Conservation (phyloP, 2,113 vertebrate species). For the Atractosteus spatula region DNA sequence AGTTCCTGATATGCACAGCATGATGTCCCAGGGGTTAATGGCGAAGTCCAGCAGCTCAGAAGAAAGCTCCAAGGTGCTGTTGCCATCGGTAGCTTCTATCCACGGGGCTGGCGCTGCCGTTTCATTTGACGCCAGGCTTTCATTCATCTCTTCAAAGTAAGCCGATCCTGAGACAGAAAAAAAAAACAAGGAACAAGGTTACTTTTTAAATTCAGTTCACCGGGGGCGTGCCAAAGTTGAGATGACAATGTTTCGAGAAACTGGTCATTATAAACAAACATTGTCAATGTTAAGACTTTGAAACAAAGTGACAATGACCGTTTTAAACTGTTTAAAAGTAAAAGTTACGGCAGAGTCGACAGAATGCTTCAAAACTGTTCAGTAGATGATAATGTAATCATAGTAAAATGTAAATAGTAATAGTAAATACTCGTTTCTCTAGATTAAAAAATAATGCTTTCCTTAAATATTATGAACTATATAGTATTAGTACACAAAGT, state of each 20-base stretch:
- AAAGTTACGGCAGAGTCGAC: too few relatives aligned
- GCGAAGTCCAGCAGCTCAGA: conserved; percentile 60
- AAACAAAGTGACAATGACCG: too few relatives aligned
- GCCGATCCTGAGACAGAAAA: conserved; percentile 34
- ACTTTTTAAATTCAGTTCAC: too few relatives aligned
- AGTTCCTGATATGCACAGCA: conserved; percentile 92
- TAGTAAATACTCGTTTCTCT: not conserved
- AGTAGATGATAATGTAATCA: not conserved
- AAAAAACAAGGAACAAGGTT: not conserved
- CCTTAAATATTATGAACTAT: too few relatives aligned
- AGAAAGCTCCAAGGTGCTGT: conserved; percentile 71
- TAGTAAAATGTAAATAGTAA: not conserved
- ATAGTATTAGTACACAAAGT: too few relatives aligned
- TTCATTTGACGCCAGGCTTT: conserved; percentile 68
- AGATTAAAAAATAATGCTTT: not conserved
- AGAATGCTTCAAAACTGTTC: not conserved
- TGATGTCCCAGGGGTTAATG: conserved; percentile 93
- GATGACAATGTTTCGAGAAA: too few relatives aligned
- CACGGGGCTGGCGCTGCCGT: conserved; percentile 59
- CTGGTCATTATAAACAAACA: too few relatives aligned
- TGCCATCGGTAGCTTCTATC: conserved; percentile 40
- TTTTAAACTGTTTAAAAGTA: too few relatives aligned
- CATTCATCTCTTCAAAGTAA: conserved; percentile 71
- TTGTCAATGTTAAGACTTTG: too few relatives aligned
- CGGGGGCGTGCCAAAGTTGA: too few relatives aligned